These are phyloP conservation scores for Biston stratarius DNA, from an alignment of 2,888 invertebrate genomes.

Conservation along the genomic window DNA sequence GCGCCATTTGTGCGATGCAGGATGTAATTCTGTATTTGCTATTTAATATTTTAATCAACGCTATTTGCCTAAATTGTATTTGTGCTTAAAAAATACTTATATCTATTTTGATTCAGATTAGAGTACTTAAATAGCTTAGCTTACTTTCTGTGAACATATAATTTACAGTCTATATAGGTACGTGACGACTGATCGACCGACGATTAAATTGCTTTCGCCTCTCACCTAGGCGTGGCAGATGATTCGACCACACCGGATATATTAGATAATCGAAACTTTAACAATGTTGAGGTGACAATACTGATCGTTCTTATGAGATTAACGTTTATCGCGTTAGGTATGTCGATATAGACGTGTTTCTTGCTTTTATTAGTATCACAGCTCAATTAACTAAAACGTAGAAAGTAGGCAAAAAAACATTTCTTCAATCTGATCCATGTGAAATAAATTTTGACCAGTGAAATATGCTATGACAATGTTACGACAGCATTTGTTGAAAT, in stretches of 20 bases:
- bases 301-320: conserved; percentile 12
- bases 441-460: no score
- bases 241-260: conserved; percentile 51
- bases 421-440: no score
- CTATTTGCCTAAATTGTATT: no score
- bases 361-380: no score
- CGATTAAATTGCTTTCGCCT: conserved; percentile 66
- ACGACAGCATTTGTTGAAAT: conserved; percentile 12
- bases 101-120: no score
- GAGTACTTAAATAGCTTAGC: neutral
- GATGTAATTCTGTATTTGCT: no score
- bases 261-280: conserved; percentile 38
- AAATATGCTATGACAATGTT: conserved; percentile 1
- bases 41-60: no score
- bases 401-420: no score
- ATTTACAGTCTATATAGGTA: conserved; percentile 16
- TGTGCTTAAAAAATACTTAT: no score
- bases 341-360: neutral
- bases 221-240: conserved; percentile 63
- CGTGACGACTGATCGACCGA: conserved; percentile 36
- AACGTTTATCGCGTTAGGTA: conserved; percentile 3
- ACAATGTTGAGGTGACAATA: conserved; percentile 23
- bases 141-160: conserved; percentile 17
- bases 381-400: no score
- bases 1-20: neutral